Base-by-base conservation (phyloP, 2,888 invertebrate genomes). In the Napeogenes inachia region DNA sequence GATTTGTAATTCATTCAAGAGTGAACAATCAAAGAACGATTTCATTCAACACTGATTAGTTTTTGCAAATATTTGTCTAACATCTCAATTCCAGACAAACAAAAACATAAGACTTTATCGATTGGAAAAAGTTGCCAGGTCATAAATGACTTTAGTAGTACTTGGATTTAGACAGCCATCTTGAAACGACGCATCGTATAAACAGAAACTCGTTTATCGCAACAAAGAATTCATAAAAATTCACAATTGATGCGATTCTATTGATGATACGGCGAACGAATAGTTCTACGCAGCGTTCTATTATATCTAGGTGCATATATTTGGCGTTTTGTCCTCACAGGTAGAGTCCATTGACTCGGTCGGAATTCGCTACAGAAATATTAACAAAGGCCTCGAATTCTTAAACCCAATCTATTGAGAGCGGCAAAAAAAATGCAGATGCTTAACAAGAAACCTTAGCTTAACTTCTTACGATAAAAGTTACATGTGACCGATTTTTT, bases 301-400 rank as follows among this genome's bases (percentile, higher is more conserved):
- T 21, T 21, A 58, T 62, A 62, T 58, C 38, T 54, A 58, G 50
- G 12, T n/a, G 60, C 50, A 57, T 59, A 53, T 54, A 54, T 33
- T 64, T 45, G 21, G 32, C n/a, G 35, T 63, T 62, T 62, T 62
- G 62, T 64, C 45, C 60, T 54, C 62, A 61, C 74, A 72, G 72
- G 73, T 73, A 74, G 66, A 68, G 61, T 64, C 70, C 65, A 68
- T 70, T 70, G 69, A 71, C 63, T 65, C 63, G 58, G 33, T 56
- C 54, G 61, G 56, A 60, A 63, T 67, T 60, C 53, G 58, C 63
- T 64, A 63, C 62, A 66, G 53, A 54, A 60, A 47, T 54, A 58
- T 57, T 58, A 62, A 66, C 66, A 62, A 66, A 66, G 62, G 13
- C 47, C 32, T 21, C 38, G 45, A 57, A 54, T 45, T 63, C 59